Base-by-base conservation (phyloP, 2,113 vertebrate species). In the Hemichromis elongatus region DNA sequence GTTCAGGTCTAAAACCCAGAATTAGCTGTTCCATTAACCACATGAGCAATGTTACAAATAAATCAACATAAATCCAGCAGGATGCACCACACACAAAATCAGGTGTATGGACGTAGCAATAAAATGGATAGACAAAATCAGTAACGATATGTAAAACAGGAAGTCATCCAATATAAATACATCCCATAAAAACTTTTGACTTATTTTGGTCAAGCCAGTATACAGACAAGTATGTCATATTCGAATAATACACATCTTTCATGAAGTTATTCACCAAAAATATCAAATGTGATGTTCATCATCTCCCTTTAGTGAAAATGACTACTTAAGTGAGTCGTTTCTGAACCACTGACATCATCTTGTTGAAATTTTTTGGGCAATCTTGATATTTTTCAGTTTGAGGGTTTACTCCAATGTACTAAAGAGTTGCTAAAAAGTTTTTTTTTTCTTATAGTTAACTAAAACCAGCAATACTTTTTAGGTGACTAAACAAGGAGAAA, bases 31-130 rank as follows among this genome's bases (percentile, higher is more conserved):
- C n/a, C 33, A 21, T 40, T 10, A 37, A 37, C 12, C 30, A 37
- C 18, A 63, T 12, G 16, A 61, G 18, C 57, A 61, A 16, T 3
- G 14, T 30, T 16, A 33, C 56, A 59, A 35, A 13, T 33, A 37
- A 13, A 21, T 11, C 10, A 63, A 12, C 59, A 37, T 37, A n/a
- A 63, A 61, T 6, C 18, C 57, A 63, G 19, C 30, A 37, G 30
- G 30, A 37, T 35, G 1, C 9, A 30, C 1, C 9, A 2, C n/a
- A 6, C n/a, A 3, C 52, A 0, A 8, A 52, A n/a, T 19, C 14
- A 47, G 14, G 16, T 16, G 45, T 47, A 18, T 47, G 6, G 16
- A 18, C 1, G 6, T 7, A 47, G 16, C 7, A 50, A 50, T 50
- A 18, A 10, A 10, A 53, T 21, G 4, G 10, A 53, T 53, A 21